phyloP scores from a whole-genome alignment of 2,113 vertebrate species.

The Colius striatus region DNA sequence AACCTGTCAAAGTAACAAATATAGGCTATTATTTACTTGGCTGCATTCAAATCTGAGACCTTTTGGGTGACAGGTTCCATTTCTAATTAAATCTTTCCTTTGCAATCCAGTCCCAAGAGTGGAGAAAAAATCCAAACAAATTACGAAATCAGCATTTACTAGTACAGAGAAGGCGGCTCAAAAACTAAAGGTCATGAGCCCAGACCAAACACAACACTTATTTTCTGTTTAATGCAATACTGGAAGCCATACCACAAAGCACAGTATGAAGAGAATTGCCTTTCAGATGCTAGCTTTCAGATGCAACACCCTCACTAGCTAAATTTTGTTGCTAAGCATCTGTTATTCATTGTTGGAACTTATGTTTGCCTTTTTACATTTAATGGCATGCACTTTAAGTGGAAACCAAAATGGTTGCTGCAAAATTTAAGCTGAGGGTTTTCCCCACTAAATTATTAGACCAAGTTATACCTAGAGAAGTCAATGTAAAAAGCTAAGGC shows the following conservation, averaged over 20 bases:
- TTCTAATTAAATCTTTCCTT: background rate
- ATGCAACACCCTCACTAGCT: background rate
- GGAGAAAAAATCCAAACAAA: background rate
- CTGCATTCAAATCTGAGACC: background rate
- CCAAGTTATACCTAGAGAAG: background rate
- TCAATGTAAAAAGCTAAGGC: background rate
- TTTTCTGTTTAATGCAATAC: background rate
- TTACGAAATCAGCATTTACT: background rate
- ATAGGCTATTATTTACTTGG: background rate
- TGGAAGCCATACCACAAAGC: background rate
- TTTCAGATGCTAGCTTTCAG: background rate
- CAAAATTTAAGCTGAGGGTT: background rate
- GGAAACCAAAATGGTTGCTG: background rate
- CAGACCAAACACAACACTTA: background rate
- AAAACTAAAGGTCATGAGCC: background rate
- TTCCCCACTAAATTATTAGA: background rate
- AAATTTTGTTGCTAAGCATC: background rate
- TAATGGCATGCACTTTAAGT: background rate
- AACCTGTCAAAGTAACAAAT: background rate
- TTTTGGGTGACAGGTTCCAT: background rate
- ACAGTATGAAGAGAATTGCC: background rate
- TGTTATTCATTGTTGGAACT: background rate
- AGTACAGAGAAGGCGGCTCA: background rate
- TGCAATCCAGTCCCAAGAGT: background rate
- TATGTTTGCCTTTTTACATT: background rate